Evolutionary conservation across 2,888 invertebrate genomes (phyloP).

Genomic region (Watsonalla cultraria): DNA sequence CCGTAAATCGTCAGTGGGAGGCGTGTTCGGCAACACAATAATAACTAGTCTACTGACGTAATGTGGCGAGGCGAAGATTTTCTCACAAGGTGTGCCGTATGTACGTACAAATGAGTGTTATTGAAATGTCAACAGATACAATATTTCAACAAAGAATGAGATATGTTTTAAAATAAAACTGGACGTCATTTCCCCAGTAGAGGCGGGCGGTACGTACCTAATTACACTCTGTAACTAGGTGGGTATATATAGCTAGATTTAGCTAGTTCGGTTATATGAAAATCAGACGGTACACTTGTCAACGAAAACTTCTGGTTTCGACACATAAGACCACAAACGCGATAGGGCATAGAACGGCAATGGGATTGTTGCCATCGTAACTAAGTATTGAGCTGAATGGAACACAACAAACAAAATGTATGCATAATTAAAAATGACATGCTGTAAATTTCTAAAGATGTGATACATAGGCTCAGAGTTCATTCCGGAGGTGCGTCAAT

Average conservation of each 20-base stretch:
- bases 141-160: constrained; percentile 17
- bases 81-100: neutral
- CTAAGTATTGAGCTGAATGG: no score
- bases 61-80: neutral
- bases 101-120: constrained; percentile 11
- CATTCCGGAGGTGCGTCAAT: no score
- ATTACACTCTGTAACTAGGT: neutral
- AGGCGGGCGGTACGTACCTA: neutral
- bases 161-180: constrained; percentile 19
- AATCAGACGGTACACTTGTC: no score
- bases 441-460: no score
- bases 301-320: no score
- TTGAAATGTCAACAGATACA: constrained; percentile 21
- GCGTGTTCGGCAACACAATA: neutral
- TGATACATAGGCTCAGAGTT: no score
- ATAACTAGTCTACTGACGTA: neutral
- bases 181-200: constrained; percentile 5
- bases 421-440: no score
- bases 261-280: no score
- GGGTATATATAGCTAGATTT: neutral
- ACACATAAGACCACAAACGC: no score
- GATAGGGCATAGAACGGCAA: no score
- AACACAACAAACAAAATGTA: no score
- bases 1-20: neutral
- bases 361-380: no score